These are phyloP conservation scores for Drosophila buzzatii DNA, from an alignment of 2,888 invertebrate genomes.

Conservation along the genomic window DNA sequence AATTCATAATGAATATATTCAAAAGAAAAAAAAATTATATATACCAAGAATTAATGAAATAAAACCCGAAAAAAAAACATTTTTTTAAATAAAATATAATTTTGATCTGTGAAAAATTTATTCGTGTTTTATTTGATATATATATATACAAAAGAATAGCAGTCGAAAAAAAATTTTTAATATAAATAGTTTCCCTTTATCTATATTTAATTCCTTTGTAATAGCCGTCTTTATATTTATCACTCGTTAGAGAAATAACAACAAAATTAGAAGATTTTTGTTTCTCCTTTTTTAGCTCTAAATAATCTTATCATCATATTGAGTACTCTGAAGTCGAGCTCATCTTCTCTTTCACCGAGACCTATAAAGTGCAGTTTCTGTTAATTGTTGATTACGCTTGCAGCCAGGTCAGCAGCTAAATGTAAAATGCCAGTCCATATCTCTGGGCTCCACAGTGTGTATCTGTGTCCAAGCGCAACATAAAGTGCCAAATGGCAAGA, in stretches of 20 bases:
- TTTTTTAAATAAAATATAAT: conserved; percentile 16
- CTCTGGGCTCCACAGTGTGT: neutral
- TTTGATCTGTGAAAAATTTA: conserved; percentile 12
- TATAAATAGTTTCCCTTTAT: no score
- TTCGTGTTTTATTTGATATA: neutral
- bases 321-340: neutral
- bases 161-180: no score
- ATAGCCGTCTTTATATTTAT: neutral
- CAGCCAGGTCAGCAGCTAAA: conserved; percentile 5
- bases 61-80: neutral
- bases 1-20: conserved; percentile 12
- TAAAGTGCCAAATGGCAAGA: conserved; percentile 6
- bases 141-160: no score
- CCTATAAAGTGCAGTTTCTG: conserved; percentile 2
- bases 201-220: no score
- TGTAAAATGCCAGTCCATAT: conserved; percentile 1
- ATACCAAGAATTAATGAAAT: neutral
- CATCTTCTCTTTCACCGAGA: neutral
- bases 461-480: conserved; percentile 6
- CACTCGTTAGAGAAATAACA: neutral
- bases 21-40: neutral
- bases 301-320: neutral
- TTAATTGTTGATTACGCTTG: conserved; percentile 16
- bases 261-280: neutral
- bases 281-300: no score